Percentiles rank a stretch among this genome's conserved stretches.
phyloP scores from a whole-genome alignment of 2,113 vertebrate genomes.

The Anser cygnoides region DNA sequence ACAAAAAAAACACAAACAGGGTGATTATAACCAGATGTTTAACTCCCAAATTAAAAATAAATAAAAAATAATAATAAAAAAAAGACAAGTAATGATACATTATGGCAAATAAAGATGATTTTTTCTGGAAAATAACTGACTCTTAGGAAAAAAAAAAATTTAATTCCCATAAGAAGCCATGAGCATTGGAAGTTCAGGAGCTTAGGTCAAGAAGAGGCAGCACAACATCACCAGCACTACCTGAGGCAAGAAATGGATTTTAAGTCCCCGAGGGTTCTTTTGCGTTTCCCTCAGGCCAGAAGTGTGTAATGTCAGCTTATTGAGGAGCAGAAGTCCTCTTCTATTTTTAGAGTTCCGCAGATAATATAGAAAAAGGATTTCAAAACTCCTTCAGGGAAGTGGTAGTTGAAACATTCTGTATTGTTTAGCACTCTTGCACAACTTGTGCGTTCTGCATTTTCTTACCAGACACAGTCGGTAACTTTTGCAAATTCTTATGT shows the following conservation, averaged over 20 bases:
- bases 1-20: neutral
- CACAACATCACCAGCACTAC: neutral
- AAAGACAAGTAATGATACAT: neutral
- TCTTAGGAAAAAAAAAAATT: neutral
- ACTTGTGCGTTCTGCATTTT: neutral
- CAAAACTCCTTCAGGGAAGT: slow-evolving; percentile 61
- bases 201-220: neutral
- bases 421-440: neutral
- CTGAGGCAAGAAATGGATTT: neutral
- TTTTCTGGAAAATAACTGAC: neutral
- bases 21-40: neutral
- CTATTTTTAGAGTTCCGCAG: slow-evolving; percentile 2
- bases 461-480: neutral
- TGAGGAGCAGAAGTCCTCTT: slow-evolving; percentile 4
- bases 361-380: slow-evolving; percentile 38
- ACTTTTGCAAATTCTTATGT: neutral
- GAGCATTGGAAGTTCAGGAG: neutral
- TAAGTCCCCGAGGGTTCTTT: neutral
- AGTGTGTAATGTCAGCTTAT: neutral
- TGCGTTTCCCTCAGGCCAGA: neutral
- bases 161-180: neutral
- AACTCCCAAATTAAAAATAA: neutral
- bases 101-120: neutral
- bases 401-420: neutral
- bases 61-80: neutral